A percentile compares a stretch with the other conserved stretches of the same genome.
Evolutionary conservation across 2,113 vertebrate species (phyloP).

Genomic region (Anhinga rufa): DNA sequence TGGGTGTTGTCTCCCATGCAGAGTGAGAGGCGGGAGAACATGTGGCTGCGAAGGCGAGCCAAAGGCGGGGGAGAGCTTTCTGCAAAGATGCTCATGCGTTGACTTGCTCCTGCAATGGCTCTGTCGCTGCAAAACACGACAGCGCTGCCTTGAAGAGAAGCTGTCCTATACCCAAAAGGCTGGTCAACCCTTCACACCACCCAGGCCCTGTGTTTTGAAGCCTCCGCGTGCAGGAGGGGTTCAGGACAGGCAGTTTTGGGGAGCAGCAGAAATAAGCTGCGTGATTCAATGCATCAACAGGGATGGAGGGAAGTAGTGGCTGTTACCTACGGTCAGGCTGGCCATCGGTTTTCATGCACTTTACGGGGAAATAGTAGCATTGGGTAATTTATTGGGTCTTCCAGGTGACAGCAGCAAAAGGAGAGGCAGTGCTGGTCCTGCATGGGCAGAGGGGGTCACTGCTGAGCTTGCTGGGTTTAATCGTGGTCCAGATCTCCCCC

Average conservation of each 20-base stretch:
- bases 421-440: not conserved
- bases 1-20: not conserved
- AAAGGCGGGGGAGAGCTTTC: not conserved
- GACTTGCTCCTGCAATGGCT: not conserved
- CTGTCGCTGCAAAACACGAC: rapidly evolving
- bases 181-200: not conserved
- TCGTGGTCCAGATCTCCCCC: not conserved
- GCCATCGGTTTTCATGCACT: not conserved
- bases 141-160: not conserved
- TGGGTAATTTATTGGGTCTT: not conserved
- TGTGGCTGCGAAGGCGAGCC: not conserved
- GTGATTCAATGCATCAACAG: not conserved
- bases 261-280: not conserved
- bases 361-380: not conserved
- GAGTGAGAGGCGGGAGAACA: not conserved
- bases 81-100: not conserved
- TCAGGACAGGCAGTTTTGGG: not conserved
- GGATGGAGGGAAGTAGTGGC: not conserved
- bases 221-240: not conserved
- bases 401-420: not conserved
- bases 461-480: not conserved
- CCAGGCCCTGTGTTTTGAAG: not conserved
- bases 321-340: not conserved
- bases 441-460: not conserved
- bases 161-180: not conserved